Base-by-base conservation (phyloP, 2,888 invertebrate genomes). In the Ennomos quercinarius region DNA sequence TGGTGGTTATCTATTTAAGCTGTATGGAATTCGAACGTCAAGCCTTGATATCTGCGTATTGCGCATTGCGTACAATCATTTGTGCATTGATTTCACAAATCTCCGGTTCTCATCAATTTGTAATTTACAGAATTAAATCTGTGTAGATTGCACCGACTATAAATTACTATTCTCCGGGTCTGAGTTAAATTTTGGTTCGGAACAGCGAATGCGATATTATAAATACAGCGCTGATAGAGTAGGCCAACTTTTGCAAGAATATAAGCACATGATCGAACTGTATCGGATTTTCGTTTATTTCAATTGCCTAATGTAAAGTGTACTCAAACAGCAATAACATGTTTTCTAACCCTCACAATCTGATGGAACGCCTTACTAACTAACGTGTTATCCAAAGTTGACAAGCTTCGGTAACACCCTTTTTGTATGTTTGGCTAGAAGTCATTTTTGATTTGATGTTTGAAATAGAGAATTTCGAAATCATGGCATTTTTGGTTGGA, bases 61-160 rank as follows among this genome's bases (percentile, higher is more conserved):
- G 41, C 44, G 52, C 34, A 53, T 40, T 57, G n/a, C 17, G 52
- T 36, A 53, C 42, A 56, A 57, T 61, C 50, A 56, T 64, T 54
- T 57, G 60, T 66, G 55, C 48, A 67, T 57, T 52, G n/a, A 63
- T 68, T 66, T 71, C 67, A 66, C 64, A 74, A 73, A 70, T n/a
- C 66, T 67, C 61, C 36, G 61, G 66, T 70, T 72, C 72, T 67
- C 74, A 74, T 75, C 74, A 70, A 58, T 71, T 70, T 68, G 70
- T 71, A 72, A 77, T 76, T 72, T 70, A 68, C 70, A 63, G 71
- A 74, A 77, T 74, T 68, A 66, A 63, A 64, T 50, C 53, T 61
- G 42, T 59, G 35, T 55, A 64, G 64, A 69, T 69, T 65, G 67
- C 60, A 63, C 65, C 61, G 45, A 51, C 67, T 61, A 64, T 69